A percentile compares a stretch with the other conserved stretches of the same genome.
Evolutionary conservation across 2,797 vertebrate species (phyloP).

Genomic region (Cryptoblepharus egeriae): DNA sequence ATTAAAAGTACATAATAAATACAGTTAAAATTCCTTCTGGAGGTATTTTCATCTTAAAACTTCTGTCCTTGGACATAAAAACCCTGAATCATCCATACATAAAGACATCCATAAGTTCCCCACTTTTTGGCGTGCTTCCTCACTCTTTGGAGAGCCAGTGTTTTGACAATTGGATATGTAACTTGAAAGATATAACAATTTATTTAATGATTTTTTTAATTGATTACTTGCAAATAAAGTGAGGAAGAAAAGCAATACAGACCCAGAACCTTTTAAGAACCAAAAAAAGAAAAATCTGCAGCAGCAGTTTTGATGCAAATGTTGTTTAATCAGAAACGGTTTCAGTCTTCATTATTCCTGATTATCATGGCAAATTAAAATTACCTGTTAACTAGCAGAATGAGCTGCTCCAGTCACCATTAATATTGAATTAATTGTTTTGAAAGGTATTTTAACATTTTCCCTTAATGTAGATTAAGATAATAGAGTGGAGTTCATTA

Average conservation of each 20-base stretch:
- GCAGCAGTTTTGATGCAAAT: slow-evolving; percentile 67
- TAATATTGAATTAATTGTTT: slow-evolving; percentile 73
- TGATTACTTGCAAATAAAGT: slow-evolving; percentile 18
- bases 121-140: no score
- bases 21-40: no score
- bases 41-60: no score
- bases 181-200: slow-evolving; percentile 37
- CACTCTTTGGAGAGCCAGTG: background rate
- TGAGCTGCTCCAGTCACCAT: slow-evolving; percentile 66
- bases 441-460: slow-evolving; percentile 60
- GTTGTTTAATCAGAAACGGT: slow-evolving; percentile 75
- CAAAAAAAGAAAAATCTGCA: slow-evolving; percentile 31
- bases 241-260: background rate
- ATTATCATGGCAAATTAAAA: slow-evolving; percentile 75
- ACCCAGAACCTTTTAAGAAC: slow-evolving; percentile 35
- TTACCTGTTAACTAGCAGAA: slow-evolving; percentile 71
- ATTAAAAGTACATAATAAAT: no score
- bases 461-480: slow-evolving; percentile 59
- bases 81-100: no score
- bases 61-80: no score
- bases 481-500: slow-evolving; percentile 54
- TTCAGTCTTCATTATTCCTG: slow-evolving; percentile 73
- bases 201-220: slow-evolving; percentile 11
- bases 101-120: no score
- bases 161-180: slow-evolving; percentile 18